These are phyloP conservation scores for Drosophila miranda DNA, from an alignment of 1,140 invertebrate genomes.

Conservation along the genomic window DNA sequence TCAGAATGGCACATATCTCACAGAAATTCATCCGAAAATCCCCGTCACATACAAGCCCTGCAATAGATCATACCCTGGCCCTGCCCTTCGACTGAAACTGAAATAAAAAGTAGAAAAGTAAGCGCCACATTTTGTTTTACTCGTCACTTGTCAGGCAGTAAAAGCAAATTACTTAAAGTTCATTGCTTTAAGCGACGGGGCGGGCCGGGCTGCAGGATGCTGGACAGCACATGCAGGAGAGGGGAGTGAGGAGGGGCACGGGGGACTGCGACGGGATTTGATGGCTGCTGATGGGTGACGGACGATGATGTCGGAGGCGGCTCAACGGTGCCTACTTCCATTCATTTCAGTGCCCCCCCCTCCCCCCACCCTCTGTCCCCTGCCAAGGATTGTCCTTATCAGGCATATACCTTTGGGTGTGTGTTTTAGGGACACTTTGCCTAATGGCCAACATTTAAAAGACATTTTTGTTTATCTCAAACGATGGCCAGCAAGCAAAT, in stretches of 20 bases:
- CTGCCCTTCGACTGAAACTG: background rate
- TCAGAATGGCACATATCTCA: too few species aligned
- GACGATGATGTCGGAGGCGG: constrained; percentile 46
- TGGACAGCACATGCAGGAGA: background rate
- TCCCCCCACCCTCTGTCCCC: background rate
- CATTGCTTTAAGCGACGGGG: constrained; percentile 73
- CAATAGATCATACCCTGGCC: too few species aligned
- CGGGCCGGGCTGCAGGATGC: background rate
- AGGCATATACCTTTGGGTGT: too few species aligned
- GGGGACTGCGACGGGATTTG: constrained; percentile 29
- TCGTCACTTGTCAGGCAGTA: constrained; percentile 74
- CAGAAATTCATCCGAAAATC: background rate
- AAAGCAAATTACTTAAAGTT: constrained; percentile 80
- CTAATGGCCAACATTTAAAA: too few species aligned
- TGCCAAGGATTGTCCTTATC: constrained; percentile 14
- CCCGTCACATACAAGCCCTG: too few species aligned
- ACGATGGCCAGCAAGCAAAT: too few species aligned
- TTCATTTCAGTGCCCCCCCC: constrained; percentile 41
- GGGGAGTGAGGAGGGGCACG: background rate
- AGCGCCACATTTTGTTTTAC: constrained; percentile 67
- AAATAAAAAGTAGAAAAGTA: constrained; percentile 51
- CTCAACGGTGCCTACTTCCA: constrained; percentile 35
- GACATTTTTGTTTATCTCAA: too few species aligned
- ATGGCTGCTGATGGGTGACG: constrained; percentile 51
- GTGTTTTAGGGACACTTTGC: too few species aligned